Evolutionary conservation across 2,113 vertebrate species (phyloP).

Genomic region (Xenus cinereus): DNA sequence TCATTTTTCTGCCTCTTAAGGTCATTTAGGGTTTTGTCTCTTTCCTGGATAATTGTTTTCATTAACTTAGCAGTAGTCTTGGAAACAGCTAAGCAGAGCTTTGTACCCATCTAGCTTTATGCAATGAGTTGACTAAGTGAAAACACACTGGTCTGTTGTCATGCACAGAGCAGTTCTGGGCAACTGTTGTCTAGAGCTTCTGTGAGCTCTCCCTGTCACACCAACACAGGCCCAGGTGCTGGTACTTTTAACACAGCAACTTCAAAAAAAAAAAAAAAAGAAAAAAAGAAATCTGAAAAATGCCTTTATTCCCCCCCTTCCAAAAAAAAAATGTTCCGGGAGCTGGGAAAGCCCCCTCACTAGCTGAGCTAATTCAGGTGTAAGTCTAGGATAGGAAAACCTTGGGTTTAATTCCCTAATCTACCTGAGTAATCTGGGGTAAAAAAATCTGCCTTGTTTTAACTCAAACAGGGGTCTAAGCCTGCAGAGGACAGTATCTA

Average conservation of each 20-base stretch:
- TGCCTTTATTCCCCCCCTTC: not conserved
- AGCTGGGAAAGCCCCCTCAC: not conserved
- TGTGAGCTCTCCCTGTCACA: not conserved
- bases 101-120: not conserved
- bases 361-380: not conserved
- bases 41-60: not conserved
- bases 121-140: not conserved
- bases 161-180: not conserved
- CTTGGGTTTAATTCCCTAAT: not conserved
- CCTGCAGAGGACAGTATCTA: not conserved
- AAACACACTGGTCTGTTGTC: not conserved
- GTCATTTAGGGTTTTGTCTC: not conserved
- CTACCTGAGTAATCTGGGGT: rapidly evolving
- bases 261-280: not conserved
- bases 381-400: not conserved
- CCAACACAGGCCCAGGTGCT: not conserved
- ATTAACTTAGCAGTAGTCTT: constrained; percentile 22
- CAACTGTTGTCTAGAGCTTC: not conserved
- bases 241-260: not conserved
- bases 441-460: not conserved
- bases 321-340: not conserved
- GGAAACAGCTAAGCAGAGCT: constrained; percentile 6
- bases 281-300: not conserved
- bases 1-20: not conserved
- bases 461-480: not conserved